Conservation (phyloP, 2,113 vertebrate genomes). For the Acanthochromis polyacanthus region DNA sequence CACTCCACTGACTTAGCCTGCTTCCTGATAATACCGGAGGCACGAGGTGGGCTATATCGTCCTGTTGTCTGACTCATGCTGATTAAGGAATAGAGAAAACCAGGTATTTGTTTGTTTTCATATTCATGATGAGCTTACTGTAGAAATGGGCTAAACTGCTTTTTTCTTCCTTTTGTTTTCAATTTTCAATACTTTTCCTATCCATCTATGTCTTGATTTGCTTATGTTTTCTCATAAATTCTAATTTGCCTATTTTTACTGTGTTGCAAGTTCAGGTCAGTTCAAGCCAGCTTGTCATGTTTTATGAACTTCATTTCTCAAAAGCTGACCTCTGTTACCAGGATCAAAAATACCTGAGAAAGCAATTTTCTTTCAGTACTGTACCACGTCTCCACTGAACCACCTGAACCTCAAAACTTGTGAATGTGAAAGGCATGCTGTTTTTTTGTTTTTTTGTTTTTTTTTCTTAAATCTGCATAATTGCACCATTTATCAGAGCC, state of each 20-base stretch:
- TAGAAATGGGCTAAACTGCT: background rate
- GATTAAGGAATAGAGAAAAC: conserved; percentile 63
- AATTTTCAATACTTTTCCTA: background rate
- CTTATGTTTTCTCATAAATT: background rate
- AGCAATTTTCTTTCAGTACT: background rate
- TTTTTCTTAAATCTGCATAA: too few relatives aligned
- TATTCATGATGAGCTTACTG: conserved; percentile 16
- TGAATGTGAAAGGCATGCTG: too few relatives aligned
- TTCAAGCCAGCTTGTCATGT: background rate
- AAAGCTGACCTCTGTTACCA: background rate
- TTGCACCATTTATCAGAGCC: too few relatives aligned
- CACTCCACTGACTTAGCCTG: conserved; percentile 70
- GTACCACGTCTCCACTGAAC: too few relatives aligned
- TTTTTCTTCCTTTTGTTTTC: conserved; percentile 5
- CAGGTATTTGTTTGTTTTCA: conserved; percentile 3
- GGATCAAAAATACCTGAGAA: background rate
- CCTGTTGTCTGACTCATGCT: conserved; percentile 58
- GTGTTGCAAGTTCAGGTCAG: background rate
- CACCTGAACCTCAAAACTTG: too few relatives aligned
- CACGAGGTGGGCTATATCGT: conserved; percentile 53
- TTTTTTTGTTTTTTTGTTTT: too few relatives aligned
- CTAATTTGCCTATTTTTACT: background rate
- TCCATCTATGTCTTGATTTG: background rate
- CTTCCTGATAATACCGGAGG: conserved; percentile 67
- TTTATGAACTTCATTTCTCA: background rate